Evolutionary conservation across 1,140 invertebrate species (phyloP), one percentile per base, ranked within the genome.

Genomic region (Pristionchus pacificus): DNA sequence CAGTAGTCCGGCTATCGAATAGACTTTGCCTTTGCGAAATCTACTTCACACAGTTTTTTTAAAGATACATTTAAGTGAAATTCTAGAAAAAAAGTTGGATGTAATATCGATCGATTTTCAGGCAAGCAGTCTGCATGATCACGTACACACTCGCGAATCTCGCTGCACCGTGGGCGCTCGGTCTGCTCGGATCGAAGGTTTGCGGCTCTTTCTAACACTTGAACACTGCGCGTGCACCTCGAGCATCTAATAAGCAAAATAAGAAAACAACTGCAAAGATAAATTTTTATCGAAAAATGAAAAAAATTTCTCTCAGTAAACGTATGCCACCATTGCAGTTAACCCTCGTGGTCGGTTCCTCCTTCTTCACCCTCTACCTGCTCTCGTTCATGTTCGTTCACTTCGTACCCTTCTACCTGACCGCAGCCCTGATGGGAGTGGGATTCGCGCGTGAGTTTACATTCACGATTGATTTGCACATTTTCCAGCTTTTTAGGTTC

Each of bases 121-220:
- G 70, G 25, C 61, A 64, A 57, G 70, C 49, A 13, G 70, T 60
- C 2, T 49, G 63, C 13, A 65, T 25, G 6, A n/a, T 31, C 38
- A 30, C 28, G 14, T 65, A 65, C 63, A 30, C 63, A 27, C 38
- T 65, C 14, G 29, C 63, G 10, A 65, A 24, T 25, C 33, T 65
- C 15, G 30, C 38, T 30, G 24, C 63, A 14, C 63, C 63, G n/a
- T 65, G 63, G 63, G 10, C 38, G 6, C 30, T 24, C 63, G 24
- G 30, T 30, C 6, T 24, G 10, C 28, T 65, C n/a, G 63, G 63
- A 14, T 65, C 63, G 10, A 65, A 33, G 38, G 25, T 25, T 14
- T 61, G 29, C 24, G 6, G 6, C 25, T 61, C 60, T 19, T 24
- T 57, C 24, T 57, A 57, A 24, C 19, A 57, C n/a, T n/a, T n/a